These are phyloP conservation scores for Setophaga petechia DNA, from an alignment of 2,113 vertebrate species.

Conservation along the genomic window DNA sequence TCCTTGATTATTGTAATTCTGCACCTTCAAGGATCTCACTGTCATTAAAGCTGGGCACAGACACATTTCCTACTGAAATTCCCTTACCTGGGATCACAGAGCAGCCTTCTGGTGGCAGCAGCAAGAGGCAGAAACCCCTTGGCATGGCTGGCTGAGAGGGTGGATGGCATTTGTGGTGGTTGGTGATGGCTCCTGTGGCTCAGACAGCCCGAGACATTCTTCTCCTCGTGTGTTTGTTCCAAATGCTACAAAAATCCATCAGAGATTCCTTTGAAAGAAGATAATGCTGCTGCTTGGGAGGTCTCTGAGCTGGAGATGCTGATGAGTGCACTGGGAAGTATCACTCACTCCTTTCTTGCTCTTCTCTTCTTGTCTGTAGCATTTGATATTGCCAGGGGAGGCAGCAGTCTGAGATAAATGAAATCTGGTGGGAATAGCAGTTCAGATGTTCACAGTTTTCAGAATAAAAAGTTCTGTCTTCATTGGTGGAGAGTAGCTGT, in stretches of 20 bases:
- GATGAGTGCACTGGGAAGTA: slow-evolving; percentile 7
- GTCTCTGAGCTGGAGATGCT: neutral
- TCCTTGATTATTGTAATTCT: neutral
- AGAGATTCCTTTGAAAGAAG: neutral
- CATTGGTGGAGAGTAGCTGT: neutral
- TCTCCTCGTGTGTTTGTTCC: neutral
- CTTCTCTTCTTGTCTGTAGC: neutral
- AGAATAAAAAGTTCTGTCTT: neutral
- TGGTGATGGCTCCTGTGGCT: neutral
- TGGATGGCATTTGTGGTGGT: neutral
- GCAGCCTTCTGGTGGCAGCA: neutral
- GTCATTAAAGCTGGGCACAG: neutral
- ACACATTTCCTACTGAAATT: neutral
- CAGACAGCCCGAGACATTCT: neutral
- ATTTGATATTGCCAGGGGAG: neutral
- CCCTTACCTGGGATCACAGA: neutral
- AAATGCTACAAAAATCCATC: neutral
- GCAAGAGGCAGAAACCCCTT: neutral
- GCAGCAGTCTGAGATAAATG: neutral
- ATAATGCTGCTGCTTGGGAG: slow-evolving; percentile 28
- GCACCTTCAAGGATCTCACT: neutral
- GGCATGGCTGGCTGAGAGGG: accelerated
- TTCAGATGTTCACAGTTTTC: slow-evolving; percentile 8
- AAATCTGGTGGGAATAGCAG: neutral
- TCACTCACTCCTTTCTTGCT: neutral